Evolutionary conservation across 1,140 invertebrate species (phyloP), one percentile per base, ranked within the genome.

Genomic region (Aplysia californica): DNA sequence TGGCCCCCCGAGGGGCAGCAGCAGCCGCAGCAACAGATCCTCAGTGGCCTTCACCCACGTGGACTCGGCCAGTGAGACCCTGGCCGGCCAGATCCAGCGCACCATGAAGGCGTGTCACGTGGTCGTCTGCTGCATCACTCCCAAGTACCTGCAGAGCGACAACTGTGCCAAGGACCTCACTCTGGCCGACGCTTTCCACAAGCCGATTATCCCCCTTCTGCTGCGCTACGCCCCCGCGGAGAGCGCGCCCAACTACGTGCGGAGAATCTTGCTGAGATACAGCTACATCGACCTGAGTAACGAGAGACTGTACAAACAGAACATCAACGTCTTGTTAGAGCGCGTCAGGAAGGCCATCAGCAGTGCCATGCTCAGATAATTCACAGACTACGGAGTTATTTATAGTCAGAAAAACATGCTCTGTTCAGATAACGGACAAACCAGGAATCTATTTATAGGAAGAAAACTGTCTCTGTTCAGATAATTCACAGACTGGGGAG

Each of bases 121-220:
- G 6, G 85, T 90, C n/a, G 55, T 91, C 1, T 86, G 87, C 73
- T 91, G 89, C 80, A 87, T 91, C 23, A 91, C 90, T 18, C 90
- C 90, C 6, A 90, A 90, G 70, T 91, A 91, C 81, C 82, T 90
- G 6, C 88, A 90, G 61, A 90, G 90, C 76, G 86, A 90, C 78
- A 89, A 87, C 70, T 91, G 91, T 81, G 86, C 86, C 50, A 89
- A 90, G 70, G 91, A 91, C 79, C 79, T 91, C 36, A 87, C 87
- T n/a, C 80, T 91, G 65, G 91, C 91, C 3, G 90, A 91, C 73
- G 85, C 89, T 21, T 83, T 91, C 44, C 85, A 89, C 36, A 91
- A 91, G 80, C 91, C 91, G 21, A 89, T 91, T 50, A 83, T 91
- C 36, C 91, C 91, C 6, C 82, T 91, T 1, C 87, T 91, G 73